A percentile compares a stretch with the other conserved stretches of the same genome.
Conservation (phyloP, 2,888 invertebrate species). For the Drosophila imparisetae region DNA sequence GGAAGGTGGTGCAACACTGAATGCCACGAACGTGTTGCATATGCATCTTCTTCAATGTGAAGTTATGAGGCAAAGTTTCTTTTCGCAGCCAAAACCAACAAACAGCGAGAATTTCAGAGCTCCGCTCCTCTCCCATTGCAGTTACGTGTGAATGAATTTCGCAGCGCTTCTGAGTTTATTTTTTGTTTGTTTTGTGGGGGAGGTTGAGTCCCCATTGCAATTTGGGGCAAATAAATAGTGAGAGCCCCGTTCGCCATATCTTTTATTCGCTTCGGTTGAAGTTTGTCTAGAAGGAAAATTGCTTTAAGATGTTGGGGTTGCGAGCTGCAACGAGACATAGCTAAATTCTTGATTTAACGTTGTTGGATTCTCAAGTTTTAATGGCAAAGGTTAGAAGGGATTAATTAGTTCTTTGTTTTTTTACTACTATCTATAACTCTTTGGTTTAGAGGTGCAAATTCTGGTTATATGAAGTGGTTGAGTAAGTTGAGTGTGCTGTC, state of each 20-base stretch:
- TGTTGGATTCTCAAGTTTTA: neutral
- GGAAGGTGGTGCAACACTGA: conserved; percentile 45
- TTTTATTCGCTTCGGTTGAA: conserved; percentile 55
- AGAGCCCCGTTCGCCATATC: conserved; percentile 19
- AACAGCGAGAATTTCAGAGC: conserved; percentile 22
- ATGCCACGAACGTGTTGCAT: conserved; percentile 76
- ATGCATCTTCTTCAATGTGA: conserved; percentile 79
- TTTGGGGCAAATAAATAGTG: conserved; percentile 75
- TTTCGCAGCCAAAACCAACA: conserved; percentile 35
- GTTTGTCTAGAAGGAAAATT: conserved; percentile 47
- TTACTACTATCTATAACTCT: neutral
- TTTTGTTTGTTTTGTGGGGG: conserved; percentile 3
- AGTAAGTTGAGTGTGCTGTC: too few relatives aligned
- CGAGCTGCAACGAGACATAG: neutral
- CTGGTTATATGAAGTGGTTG: neutral
- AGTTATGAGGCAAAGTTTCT: conserved; percentile 79
- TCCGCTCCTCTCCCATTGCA: conserved; percentile 19
- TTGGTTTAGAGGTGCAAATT: neutral
- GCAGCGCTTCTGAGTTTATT: conserved; percentile 9
- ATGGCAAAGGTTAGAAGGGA: neutral
- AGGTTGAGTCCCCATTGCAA: conserved; percentile 33
- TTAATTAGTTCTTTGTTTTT: conserved; percentile 30
- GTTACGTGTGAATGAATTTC: conserved; percentile 51
- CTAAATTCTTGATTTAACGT: neutral
- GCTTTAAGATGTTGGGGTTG: conserved; percentile 49